A percentile compares a stretch with the other conserved stretches of the same genome.
Evolutionary conservation across 2,113 vertebrate genomes (phyloP).

Genomic region (Mystacornis crossleyi): DNA sequence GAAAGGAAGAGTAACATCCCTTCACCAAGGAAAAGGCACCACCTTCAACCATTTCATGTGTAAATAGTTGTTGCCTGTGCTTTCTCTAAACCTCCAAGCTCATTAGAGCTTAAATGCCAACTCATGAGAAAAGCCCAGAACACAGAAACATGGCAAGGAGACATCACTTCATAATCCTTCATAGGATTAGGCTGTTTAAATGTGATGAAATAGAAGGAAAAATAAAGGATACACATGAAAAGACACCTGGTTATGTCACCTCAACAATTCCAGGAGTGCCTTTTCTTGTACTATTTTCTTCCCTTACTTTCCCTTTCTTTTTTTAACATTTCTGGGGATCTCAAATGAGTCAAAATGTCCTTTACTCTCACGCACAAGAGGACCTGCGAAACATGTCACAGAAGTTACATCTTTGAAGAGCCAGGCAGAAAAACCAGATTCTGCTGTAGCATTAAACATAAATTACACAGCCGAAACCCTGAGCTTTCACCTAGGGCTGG

Average conservation of each 20-base stretch:
- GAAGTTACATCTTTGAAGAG: conserved; percentile 54
- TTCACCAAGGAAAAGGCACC: not conserved
- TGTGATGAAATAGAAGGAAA: not conserved
- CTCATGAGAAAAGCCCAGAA: not conserved
- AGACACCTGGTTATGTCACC: not conserved
- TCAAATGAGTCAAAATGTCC: conserved; percentile 25
- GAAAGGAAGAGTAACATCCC: not conserved
- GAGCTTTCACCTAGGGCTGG: conserved; percentile 42
- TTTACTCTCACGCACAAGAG: not conserved
- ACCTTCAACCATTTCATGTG: not conserved
- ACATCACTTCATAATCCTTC: conserved; percentile 12
- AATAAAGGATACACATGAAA: not conserved
- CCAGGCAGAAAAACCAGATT: conserved; percentile 46
- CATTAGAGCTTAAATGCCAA: not conserved
- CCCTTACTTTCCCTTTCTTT: not conserved
- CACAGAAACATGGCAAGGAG: not conserved
- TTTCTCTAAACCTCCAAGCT: not conserved
- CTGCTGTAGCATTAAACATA: conserved; percentile 33
- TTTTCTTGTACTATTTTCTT: not conserved
- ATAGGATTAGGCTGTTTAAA: not conserved
- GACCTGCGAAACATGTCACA: not conserved
- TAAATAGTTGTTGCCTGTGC: not conserved
- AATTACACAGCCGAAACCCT: conserved; percentile 44
- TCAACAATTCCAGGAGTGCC: not conserved
- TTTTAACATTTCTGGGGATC: not conserved